Conservation (phyloP, 2,113 vertebrate species). For the Procapra przewalskii region DNA sequence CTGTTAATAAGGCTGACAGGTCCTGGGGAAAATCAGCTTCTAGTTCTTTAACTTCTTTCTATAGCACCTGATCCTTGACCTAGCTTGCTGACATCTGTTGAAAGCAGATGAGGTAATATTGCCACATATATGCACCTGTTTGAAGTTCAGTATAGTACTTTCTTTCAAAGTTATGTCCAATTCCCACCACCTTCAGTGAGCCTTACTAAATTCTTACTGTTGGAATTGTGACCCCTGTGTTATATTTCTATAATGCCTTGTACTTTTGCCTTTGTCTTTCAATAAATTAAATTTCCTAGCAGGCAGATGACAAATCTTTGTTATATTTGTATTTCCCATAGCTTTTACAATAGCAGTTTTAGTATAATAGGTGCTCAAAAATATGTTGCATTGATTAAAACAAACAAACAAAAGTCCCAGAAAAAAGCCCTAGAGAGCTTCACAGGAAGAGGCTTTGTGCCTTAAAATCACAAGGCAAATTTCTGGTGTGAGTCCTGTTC, state of each 20-base stretch:
- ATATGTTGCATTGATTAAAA: neutral
- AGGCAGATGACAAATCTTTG: neutral
- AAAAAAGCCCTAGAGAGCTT: neutral
- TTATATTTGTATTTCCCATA: neutral
- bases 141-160: neutral
- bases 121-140: neutral
- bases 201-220: neutral
- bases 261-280: neutral
- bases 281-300: neutral
- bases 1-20: neutral
- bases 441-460: neutral
- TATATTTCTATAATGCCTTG: neutral
- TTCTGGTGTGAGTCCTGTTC: neutral
- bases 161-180: neutral
- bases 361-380: neutral
- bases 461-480: neutral
- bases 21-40: neutral
- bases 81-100: constrained; percentile 25
- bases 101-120: constrained; percentile 15
- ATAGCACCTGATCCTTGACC: constrained; percentile 54
- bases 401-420: neutral
- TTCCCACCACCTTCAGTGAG: neutral
- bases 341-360: neutral
- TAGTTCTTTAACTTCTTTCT: neutral
- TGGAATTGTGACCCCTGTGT: neutral